Base-by-base conservation (phyloP, 2,797 vertebrate species). In the Holocentrus rufus region DNA sequence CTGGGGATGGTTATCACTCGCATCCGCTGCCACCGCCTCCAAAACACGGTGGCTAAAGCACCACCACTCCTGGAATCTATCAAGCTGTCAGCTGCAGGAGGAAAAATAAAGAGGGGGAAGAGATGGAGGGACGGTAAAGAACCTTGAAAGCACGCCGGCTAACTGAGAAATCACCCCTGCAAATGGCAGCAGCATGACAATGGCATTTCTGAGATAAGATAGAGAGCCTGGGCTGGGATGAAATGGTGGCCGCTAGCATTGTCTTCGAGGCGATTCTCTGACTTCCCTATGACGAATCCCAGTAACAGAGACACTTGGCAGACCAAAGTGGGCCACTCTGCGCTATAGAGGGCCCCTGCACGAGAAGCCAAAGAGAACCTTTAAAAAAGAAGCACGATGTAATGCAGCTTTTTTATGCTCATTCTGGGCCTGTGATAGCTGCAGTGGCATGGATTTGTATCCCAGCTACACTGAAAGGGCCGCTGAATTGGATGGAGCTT, bases 401-500 rank as follows among this genome's bases (percentile, higher is more conserved):
- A 93, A 93, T 92, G 87, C 90, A 91, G 92, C 87, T 92, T 93
- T 93, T 93, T 91, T 91, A 92, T 93, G 92, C 93, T 93, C 90
- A 91, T 93, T 94, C 89, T 90, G 86, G 90, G 85, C 85, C 91
- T 91, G 90, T 93, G 93, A 93, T 94, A 92, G 93, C 90, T 92
- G 92, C 88, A 79, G 88, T 86, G 86, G 88, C 91, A 89, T 93
- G 93, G 93, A 94, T 95, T 94, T 95, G 93, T 94, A 93, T 94
- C 93, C 93, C 90, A 82, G 93, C 92, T 93, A 92, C 93, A 93
- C 89, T 94, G 91, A 94, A 94, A 94, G 90, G 92, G 81, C 87
- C 58, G 83, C 87, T 87, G 90, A 93, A 94, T 94, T 93, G 94
- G 93, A 94, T 93, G 90, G 88, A 93, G 92, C 92, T 94, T 95